Evolutionary conservation across 2,888 invertebrate species (phyloP).

Genomic region (Xestoiulus laeticollis): DNA sequence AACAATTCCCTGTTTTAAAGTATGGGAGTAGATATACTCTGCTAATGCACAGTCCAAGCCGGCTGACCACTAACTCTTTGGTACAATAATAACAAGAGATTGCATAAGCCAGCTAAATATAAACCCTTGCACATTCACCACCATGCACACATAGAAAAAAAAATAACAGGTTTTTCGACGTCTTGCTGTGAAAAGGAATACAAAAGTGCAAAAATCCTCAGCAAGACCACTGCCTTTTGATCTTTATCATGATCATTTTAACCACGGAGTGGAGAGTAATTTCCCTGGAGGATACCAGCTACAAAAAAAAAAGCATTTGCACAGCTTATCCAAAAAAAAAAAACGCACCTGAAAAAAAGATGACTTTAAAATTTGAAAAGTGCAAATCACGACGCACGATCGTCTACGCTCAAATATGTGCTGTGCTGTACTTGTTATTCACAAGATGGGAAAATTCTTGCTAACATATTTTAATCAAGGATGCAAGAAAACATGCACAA

Average conservation of each 20-base stretch:
- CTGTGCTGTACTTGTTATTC: background rate
- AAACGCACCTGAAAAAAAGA: constrained; percentile 5
- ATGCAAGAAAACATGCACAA: background rate
- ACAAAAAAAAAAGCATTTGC: background rate
- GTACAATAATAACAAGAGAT: too few relatives aligned
- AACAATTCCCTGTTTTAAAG: too few relatives aligned
- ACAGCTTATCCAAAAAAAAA: background rate
- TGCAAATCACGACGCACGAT: constrained; percentile 38
- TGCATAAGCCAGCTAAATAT: background rate
- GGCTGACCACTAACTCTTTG: background rate
- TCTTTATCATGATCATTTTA: constrained; percentile 43
- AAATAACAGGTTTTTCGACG: background rate
- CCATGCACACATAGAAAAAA: background rate
- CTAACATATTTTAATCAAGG: constrained; percentile 18
- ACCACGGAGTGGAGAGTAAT: constrained; percentile 16
- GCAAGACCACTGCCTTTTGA: constrained; percentile 20
- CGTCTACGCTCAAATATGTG: background rate
- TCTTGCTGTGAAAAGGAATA: background rate
- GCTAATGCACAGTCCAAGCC: too few relatives aligned
- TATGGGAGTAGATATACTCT: too few relatives aligned
- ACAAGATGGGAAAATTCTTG: background rate
- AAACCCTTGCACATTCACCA: background rate
- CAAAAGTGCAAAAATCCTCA: constrained; percentile 38
- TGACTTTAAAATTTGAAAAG: constrained; percentile 9
- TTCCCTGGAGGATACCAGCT: constrained; percentile 16